These are phyloP conservation scores for Coptodon bakossiorum DNA, from an alignment of 2,113 vertebrate species.

Conservation along the genomic window DNA sequence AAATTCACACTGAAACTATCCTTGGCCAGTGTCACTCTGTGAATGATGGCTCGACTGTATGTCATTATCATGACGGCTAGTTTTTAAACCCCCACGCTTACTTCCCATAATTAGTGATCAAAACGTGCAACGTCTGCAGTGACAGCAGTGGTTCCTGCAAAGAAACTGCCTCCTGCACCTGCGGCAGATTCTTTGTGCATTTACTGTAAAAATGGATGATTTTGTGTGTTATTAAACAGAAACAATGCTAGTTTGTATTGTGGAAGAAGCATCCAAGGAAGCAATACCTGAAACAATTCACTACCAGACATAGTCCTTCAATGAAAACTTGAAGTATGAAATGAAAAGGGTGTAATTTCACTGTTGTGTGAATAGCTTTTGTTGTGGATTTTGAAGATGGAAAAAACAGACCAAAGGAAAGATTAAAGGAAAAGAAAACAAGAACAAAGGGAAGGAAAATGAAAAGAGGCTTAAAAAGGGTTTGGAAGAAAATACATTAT, in stretches of 20 bases:
- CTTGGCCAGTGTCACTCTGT: constrained; percentile 26
- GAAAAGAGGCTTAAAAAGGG: not conserved
- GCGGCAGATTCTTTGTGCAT: constrained; percentile 17
- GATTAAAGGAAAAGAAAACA: not conserved
- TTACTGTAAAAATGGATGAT: not conserved
- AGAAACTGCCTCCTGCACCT: constrained; percentile 14
- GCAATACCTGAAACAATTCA: not conserved
- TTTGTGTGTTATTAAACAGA: constrained; percentile 13
- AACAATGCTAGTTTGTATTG: not conserved
- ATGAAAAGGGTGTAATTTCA: not conserved
- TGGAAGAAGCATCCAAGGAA: not conserved
- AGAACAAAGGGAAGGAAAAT: not conserved
- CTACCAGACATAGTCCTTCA: not conserved
- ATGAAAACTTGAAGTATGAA: not conserved
- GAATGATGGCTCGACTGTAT: constrained; percentile 15
- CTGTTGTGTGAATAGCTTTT: not conserved
- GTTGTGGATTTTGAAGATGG: not conserved
- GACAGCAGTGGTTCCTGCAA: constrained; percentile 40
- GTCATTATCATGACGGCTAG: constrained; percentile 2
- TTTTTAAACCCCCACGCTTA: not conserved
- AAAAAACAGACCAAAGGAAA: not conserved
- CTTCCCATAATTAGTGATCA: not conserved
- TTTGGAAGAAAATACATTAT: not conserved
- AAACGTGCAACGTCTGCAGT: not conserved
- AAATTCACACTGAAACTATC: not conserved